Evolutionary conservation across 2,888 invertebrate genomes (phyloP).

Genomic region (Chalcis sispes): DNA sequence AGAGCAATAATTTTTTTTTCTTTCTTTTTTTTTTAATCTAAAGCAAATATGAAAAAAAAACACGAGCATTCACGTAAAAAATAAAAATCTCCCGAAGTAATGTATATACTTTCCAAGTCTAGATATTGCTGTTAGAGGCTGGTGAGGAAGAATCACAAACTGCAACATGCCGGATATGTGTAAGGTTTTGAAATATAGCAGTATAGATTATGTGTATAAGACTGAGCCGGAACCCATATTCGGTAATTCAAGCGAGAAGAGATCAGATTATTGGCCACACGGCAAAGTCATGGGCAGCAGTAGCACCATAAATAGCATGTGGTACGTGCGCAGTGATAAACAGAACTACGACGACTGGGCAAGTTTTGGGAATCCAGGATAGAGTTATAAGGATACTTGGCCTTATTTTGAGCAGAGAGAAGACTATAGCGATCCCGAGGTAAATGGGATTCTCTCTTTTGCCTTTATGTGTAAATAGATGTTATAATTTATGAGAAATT

Average conservation of each 20-base stretch:
- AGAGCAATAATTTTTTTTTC: no score
- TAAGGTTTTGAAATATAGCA: not conserved
- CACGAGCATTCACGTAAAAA: no score
- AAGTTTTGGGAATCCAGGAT: not conserved
- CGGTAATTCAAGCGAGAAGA: not conserved
- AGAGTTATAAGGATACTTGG: constrained; percentile 12
- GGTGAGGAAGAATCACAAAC: constrained; percentile 42
- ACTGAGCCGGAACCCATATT: constrained; percentile 21
- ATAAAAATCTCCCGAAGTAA: no score
- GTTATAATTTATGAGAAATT: no score
- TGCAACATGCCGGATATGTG: constrained; percentile 34
- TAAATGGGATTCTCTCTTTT: no score
- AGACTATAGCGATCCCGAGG: not conserved
- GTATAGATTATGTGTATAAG: constrained; percentile 24
- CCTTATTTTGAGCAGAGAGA: constrained; percentile 30
- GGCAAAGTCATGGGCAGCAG: constrained; percentile 46
- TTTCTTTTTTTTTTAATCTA: no score
- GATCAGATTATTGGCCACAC: constrained; percentile 11
- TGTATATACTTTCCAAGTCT: no score
- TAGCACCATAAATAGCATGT: constrained; percentile 32
- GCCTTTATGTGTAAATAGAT: no score
- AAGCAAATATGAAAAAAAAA: not conserved
- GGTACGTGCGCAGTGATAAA: constrained; percentile 22
- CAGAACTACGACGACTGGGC: constrained; percentile 37
- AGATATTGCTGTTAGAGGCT: constrained; percentile 46